Evolutionary conservation across 1,140 invertebrate genomes (phyloP), one percentile per base, ranked within the genome.

Genomic region (Lasaia peninsularis): DNA sequence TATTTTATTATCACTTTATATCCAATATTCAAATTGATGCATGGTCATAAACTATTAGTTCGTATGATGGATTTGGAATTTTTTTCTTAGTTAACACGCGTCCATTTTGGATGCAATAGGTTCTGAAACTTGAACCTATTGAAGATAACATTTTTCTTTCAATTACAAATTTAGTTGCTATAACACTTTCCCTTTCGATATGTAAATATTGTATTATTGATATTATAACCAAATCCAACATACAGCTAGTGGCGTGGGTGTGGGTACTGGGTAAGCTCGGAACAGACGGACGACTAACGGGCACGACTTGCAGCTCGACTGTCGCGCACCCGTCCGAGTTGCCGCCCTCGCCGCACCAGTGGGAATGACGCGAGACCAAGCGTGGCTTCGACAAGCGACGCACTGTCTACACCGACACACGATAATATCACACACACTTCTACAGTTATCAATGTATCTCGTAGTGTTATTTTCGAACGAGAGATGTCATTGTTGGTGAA

Each of bases 301-400:
- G 49, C 55, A 49, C 28, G 73, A 52, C 52, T 94, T 95, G 70
- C 93, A 98, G 97, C 91, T 99, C 98, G 60, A 97, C 97, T 63
- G 98, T 99, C 82, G 98, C 98, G 61, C 97, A 99, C 91, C 96
- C 97, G 49, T 98, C 96, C 56, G 98, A 99, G 92, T 91, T 99
- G 84, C 98, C 98, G 71, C 98, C 98, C 20, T 98, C 97, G 73
- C 98, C 98, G 60, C 97, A 99, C 89, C 95, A 98, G 82, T 99
- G 98, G 98, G 96, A 99, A 92, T 98, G 92, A 93, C 92, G 90
- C 74, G 75, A 75, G 68, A 44, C 63, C 40, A 63, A 62, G 73
- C 83, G 71, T 69, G 70, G 63, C 70, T 59, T 65, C 57, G 68
- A 71, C 70, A 67, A 68, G 75, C 75, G 72, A 66, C 76, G 76